phyloP scores from a whole-genome alignment of 1,140 invertebrate genomes.

The Zaprionus lachaisei region DNA sequence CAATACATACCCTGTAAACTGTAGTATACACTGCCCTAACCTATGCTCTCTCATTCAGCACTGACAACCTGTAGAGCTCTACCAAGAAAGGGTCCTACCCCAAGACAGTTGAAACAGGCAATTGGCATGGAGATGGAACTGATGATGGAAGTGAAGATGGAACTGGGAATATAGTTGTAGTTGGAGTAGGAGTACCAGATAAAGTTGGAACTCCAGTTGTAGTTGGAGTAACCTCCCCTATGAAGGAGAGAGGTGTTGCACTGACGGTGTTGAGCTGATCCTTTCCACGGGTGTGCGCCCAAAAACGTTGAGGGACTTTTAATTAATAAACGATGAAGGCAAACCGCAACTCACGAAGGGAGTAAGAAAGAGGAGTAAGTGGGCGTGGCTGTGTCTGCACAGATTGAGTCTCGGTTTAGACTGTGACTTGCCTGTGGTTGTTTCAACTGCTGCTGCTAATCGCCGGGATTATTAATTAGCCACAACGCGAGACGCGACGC shows the following conservation, averaged over 20 bases:
- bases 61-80: background rate
- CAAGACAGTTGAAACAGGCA: background rate
- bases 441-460: conserved; percentile 47
- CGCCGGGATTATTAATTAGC: conserved; percentile 81
- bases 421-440: conserved; percentile 26
- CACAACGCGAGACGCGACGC: conserved; percentile 36
- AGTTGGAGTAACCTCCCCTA: background rate
- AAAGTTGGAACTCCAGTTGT: background rate
- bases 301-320: conserved; percentile 60
- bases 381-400: background rate
- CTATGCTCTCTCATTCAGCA: background rate
- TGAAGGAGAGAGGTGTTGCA: background rate
- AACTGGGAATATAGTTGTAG: background rate
- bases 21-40: background rate
- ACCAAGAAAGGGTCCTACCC: background rate
- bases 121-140: too few relatives aligned
- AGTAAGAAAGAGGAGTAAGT: background rate
- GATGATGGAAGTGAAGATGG: background rate
- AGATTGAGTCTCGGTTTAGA: conserved; percentile 3
- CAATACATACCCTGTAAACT: background rate
- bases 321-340: conserved; percentile 68
- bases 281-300: conserved; percentile 47
- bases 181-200: background rate
- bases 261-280: conserved; percentile 5
- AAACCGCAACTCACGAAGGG: conserved; percentile 38